Conservation (phyloP, 1,140 invertebrate species). For the Bombus ignitus region DNA sequence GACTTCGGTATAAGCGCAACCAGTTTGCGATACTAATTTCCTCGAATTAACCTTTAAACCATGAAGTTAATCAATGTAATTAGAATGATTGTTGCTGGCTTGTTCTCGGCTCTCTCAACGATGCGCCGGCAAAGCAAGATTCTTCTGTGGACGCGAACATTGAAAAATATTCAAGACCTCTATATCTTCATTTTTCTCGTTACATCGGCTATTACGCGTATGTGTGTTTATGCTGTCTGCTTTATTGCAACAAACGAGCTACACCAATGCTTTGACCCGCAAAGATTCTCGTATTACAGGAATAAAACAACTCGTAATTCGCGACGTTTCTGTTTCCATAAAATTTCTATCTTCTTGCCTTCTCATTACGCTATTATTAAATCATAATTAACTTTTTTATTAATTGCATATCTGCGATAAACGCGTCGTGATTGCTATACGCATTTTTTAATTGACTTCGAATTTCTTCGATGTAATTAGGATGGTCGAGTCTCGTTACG, state of each 20-base stretch:
- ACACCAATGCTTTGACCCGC: not conserved
- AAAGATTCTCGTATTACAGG: not conserved
- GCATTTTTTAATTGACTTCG: not conserved
- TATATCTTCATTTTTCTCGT: not conserved
- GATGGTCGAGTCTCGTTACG: not conserved
- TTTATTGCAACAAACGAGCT: not conserved
- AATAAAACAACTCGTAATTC: not conserved
- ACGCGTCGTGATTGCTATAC: not conserved
- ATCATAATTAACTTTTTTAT: not conserved
- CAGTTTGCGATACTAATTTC: not conserved
- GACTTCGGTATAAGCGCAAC: not conserved
- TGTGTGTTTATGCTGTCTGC: not conserved
- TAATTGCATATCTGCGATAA: not conserved
- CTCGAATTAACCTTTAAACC: not conserved
- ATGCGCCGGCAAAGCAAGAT: not conserved
- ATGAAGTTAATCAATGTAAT: constrained; percentile 4
- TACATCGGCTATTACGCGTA: not conserved
- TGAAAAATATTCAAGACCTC: not conserved
- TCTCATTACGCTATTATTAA: not conserved
- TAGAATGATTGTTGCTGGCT: not conserved
- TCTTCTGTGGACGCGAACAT: not conserved
- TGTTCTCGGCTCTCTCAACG: not conserved
- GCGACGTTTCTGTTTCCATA: not conserved
- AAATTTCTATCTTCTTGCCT: not conserved
- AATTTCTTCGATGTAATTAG: not conserved